These are phyloP conservation scores for Gymnocheta viridis DNA, from an alignment of 2,888 invertebrate genomes.

Conservation along the genomic window DNA sequence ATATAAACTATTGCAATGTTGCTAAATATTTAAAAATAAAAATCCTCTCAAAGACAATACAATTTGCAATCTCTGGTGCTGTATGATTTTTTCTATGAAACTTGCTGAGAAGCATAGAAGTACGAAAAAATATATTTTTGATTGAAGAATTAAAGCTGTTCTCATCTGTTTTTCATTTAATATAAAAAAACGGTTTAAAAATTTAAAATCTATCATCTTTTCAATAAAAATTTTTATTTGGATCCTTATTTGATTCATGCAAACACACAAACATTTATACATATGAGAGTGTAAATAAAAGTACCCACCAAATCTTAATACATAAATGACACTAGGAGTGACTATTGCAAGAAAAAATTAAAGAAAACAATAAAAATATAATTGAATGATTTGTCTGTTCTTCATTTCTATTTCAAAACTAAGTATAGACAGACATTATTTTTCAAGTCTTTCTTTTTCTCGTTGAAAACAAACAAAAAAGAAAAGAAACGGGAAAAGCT, in stretches of 20 bases:
- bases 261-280: too few relatives aligned
- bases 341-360: conserved; percentile 10
- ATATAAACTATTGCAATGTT: not conserved
- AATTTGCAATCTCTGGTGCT: not conserved
- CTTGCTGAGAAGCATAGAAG: too few relatives aligned
- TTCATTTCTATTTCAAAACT: conserved; percentile 34
- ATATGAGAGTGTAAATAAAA: not conserved
- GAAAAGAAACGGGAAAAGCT: not conserved
- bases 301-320: conserved; percentile 9
- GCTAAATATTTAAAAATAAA: not conserved
- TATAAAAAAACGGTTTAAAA: too few relatives aligned
- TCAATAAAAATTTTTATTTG: too few relatives aligned
- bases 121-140: too few relatives aligned
- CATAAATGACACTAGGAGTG: conserved; percentile 20
- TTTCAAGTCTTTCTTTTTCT: conserved; percentile 35
- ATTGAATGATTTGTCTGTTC: conserved; percentile 49
- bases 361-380: conserved; percentile 55
- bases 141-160: too few relatives aligned
- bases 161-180: too few relatives aligned
- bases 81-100: not conserved
- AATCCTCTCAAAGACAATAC: not conserved
- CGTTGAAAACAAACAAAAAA: not conserved
- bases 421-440: conserved; percentile 45
- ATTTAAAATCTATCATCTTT: too few relatives aligned
- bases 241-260: too few relatives aligned